Base-by-base conservation (phyloP, 2,113 vertebrate genomes). In the Rhinoderma darwinii region DNA sequence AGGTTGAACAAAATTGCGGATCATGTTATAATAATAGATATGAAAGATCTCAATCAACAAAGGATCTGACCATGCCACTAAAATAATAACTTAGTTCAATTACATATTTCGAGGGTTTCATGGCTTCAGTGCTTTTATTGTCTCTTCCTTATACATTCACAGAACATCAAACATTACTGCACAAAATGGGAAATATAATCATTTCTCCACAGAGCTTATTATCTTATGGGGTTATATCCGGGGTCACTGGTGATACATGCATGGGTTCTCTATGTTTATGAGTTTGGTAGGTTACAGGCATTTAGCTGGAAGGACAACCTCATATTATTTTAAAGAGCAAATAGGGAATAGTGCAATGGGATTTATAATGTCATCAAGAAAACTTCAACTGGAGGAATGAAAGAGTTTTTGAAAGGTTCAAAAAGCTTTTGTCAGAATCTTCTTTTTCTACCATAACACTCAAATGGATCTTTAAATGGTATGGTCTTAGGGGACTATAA, bases 111-210 rank as follows among this genome's bases (percentile, higher is more conserved):
- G 25, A 81, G 78, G 25, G 20, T 41, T 80, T 59, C 20, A 11
- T 56, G 17, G 77, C 77, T 59, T 7, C 51, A 27, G 32, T 41
- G 54, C 12, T 37, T 61, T 81, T 81, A 81, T 61, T 59, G 78
- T 41, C 35, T 72, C 35, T 41, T 63, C 50, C 51, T 79, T 25
- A 15, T 27, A 75, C 41, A 76, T 76, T 77, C 44, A 77, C 74
- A 77, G 77, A 80, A 80, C 77, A 80, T 80, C 77, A 80, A 80
- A 80, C 77, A 61, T 80, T 59, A 59, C 17, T 8, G 54, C 32
- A 39, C 51, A 25, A 14, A 39, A 80, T n/a, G 22, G 12, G 54
- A 56, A 37, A n/a, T 56, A 11, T 41, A 27, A 44, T n/a, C 39
- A 43, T 74, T 74, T 74, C n/a, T 74, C 20, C 72, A 41, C 39